Evolutionary conservation across 2,113 vertebrate species (phyloP).

Genomic region (Oryzias melastigma): DNA sequence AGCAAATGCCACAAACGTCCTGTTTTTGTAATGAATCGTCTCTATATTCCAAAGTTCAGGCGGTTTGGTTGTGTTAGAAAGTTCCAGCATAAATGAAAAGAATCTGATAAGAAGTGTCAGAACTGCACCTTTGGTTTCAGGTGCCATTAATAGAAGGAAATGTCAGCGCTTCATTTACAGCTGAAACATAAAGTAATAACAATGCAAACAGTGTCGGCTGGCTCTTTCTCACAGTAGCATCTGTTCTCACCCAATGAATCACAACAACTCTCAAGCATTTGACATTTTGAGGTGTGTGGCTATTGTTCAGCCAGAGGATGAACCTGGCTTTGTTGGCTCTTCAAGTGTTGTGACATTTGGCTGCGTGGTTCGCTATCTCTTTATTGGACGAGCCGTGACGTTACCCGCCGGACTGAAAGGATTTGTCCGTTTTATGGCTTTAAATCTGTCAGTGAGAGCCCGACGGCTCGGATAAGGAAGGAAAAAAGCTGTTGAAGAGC

Average conservation of each 20-base stretch:
- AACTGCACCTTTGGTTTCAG: background rate
- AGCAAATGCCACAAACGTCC: too few species aligned
- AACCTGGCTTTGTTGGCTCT: background rate
- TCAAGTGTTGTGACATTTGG: slow-evolving; percentile 27
- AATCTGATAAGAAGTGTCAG: background rate
- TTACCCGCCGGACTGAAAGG: slow-evolving; percentile 9
- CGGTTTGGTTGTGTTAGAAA: background rate
- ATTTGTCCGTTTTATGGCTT: slow-evolving; percentile 21
- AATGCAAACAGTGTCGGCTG: background rate
- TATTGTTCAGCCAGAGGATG: background rate
- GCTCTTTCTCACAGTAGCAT: background rate
- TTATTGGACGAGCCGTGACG: slow-evolving; percentile 11
- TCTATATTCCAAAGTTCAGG: background rate
- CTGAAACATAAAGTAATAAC: background rate
- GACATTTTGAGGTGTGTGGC: slow-evolving; percentile 8
- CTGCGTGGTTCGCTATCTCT: slow-evolving; percentile 7
- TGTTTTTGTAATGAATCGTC: background rate
- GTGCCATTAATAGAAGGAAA: background rate
- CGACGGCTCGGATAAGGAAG: slow-evolving; percentile 21
- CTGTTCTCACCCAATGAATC: background rate
- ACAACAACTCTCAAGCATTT: background rate
- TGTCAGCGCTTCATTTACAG: background rate
- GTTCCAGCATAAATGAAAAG: background rate
- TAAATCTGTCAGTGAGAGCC: slow-evolving; percentile 6
- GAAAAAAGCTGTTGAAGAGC: background rate